Evolutionary conservation across 2,797 vertebrate genomes (phyloP).

Genomic region (Aphelocoma californica): DNA sequence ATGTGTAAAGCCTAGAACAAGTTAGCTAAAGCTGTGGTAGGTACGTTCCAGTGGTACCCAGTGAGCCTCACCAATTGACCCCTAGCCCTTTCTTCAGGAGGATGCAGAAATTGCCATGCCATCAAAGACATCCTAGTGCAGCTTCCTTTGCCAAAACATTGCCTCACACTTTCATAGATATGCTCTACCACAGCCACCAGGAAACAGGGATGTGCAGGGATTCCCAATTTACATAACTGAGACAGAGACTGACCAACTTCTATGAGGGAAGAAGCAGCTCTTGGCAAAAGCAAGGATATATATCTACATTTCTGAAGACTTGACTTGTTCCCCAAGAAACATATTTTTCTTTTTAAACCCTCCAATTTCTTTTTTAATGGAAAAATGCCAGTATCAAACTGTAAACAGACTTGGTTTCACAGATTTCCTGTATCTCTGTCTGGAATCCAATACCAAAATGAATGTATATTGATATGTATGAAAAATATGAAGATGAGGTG

Average conservation of each 20-base stretch:
- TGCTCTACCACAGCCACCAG: neutral
- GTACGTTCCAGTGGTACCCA: neutral
- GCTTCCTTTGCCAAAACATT: neutral
- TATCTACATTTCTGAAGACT: neutral
- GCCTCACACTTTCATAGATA: neutral
- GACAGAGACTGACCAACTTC: neutral
- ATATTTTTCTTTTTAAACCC: neutral
- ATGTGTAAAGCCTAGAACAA: neutral
- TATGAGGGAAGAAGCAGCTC: neutral
- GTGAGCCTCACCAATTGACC: neutral
- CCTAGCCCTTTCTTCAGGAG: neutral
- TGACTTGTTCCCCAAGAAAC: neutral
- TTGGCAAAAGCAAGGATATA: neutral
- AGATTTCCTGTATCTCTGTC: neutral
- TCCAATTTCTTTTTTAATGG: neutral
- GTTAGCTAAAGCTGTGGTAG: neutral
- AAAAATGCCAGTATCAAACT: conserved; percentile 4
- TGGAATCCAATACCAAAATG: neutral
- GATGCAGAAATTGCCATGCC: neutral
- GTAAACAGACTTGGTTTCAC: neutral
- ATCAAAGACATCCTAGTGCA: neutral
- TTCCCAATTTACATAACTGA: neutral
- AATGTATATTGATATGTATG: neutral
- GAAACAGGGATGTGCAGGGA: neutral
- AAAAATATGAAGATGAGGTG: neutral